Evolutionary conservation across 2,888 invertebrate species (phyloP), one percentile per base, ranked within the genome.

Genomic region (Tinea pellionella): DNA sequence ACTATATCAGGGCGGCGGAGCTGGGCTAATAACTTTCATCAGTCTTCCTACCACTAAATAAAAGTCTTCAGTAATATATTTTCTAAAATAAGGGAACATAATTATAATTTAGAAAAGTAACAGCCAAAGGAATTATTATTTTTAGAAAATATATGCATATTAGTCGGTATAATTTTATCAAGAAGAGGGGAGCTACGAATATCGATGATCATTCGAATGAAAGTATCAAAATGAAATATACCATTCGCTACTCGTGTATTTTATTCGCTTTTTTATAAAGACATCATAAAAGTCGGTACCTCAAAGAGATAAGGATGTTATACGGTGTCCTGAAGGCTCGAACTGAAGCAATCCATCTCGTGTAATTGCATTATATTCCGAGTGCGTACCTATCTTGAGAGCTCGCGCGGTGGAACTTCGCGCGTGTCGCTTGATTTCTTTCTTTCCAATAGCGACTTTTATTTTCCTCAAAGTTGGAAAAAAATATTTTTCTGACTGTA

Each of bases 361-460:
- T 69, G 75, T 78, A 78, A 79, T 78, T 78, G 75, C 77, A 76
- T 79, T 78, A 78, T 76, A 75, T 77, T 75, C 73, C 67, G 64
- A 70, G 70, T 75, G 73, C 73, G 71, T 72, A 24, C 24, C 53
- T 47, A 18, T 47, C 47, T 53, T 24, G 53, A 53, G 57, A 32
- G 16, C 56, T 56, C 32, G 32, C 57, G 11, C 32, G 57, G 30
- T 12, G 13, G 15, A 15, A 57, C 18, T 32, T 57, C 32, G 57
- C 57, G 30, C 30, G 30, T 32, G 32, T 57, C 57, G n/a, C 32
- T 32, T 32, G 57, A 57, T 57, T 57, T 55, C 55, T 55, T 24
- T 55, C 55, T 55, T 57, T 30, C 57, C 55, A 29, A 57, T 57
- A 55, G 13, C 55, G 18, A 55, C 16, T 24, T 19, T 24, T 29